Evolutionary conservation across 2,113 vertebrate species (phyloP).

Genomic region (crab-eating macaque (Macaca fascicularis)): T2T-MFA8v1.1 NC_088378.1:20699001-20699500

Average conservation of each 20-base stretch:
- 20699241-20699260: conserved; percentile 94
- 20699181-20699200: conserved; percentile 49
- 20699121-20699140: not conserved
- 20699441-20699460: not conserved
- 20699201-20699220: conserved; percentile 81
- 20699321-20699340: conserved; percentile 95
- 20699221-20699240: conserved; percentile 94
- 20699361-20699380: conserved; percentile 38
- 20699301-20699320: conserved; percentile 95
- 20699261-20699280: conserved; percentile 96
- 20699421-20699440: not conserved
- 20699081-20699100: conserved; percentile 11
- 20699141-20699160: not conserved
- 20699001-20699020: not conserved
- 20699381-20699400: not conserved
- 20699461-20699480: not conserved
- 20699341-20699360: conserved; percentile 91
- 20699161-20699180: not conserved
- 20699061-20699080: not conserved
- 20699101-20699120: not conserved
- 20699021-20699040: conserved; percentile 1
- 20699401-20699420: conserved; percentile 43
- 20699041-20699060: conserved; percentile 22
- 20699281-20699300: conserved; percentile 95
- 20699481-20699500: conserved; percentile 10